Base-by-base conservation (phyloP, 1,140 invertebrate genomes). In the Drosophila tristis region DNA sequence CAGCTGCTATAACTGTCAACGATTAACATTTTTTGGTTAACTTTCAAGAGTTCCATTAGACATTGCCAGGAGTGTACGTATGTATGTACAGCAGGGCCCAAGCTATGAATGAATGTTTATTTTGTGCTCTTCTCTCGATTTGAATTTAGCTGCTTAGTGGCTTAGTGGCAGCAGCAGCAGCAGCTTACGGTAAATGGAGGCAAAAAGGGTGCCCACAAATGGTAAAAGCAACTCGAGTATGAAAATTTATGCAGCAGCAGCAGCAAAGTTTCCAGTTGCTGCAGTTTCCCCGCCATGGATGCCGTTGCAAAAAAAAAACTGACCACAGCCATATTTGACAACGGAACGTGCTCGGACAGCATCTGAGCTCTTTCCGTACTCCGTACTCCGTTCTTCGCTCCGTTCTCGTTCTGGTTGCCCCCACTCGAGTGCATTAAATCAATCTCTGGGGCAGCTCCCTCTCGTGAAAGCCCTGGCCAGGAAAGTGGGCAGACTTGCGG, bases 311-410 rank as follows among this genome's bases (percentile, higher is more conserved):
- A 87, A 86, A 86, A 20, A 20, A 20, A 20, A 20, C 78, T 86
- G 81, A 86, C 81, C 81, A 70, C 81, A 85, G 74, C 81, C 81
- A 85, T 85, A 85, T 85, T 87, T 87, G 81, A 85, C 82, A 85
- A 87, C 78, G 63, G 78, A 89, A 87, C 84, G 79, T 84, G 82
- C 84, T 84, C 57, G 54, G 39, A 63, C 43, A 59, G 49, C 31
- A 35, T 35, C 59, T 51, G 43, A 61, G 53, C 60, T 68, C 64
- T 57, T 42, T 39, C 71, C 48, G 45, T 51, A 74, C 56, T 59
- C 55, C 60, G 49, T 63, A 16, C 20, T 20, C 20, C 20, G 20
- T 20, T 45, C 56, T 59, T 51, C 49, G 49, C 63, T 48, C 63
- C 79, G 53, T 64, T 20, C 67, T 26, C 39, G 70, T 68, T 61